Evolutionary conservation across 1,140 invertebrate species (phyloP).

Genomic region (Plutomurus gul): DNA sequence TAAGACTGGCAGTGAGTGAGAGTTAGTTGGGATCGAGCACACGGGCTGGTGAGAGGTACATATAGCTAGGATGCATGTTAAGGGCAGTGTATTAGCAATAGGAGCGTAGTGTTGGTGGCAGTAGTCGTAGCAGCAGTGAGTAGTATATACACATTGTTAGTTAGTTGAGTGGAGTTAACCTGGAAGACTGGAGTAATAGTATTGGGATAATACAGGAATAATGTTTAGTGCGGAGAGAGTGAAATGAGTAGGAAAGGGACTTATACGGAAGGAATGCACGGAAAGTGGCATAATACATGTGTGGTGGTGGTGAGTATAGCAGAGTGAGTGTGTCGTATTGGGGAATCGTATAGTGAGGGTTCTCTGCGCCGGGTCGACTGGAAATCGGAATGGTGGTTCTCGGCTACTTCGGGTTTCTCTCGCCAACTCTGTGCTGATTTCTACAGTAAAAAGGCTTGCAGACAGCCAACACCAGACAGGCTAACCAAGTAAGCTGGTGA

Average conservation of each 20-base stretch:
- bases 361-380: conserved; percentile 20
- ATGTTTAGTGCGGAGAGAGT: neutral
- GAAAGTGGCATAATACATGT: neutral
- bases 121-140: too few relatives aligned
- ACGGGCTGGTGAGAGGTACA: too few relatives aligned
- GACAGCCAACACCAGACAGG: neutral
- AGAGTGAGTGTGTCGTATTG: neutral
- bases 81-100: too few relatives aligned
- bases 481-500: neutral
- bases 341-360: neutral
- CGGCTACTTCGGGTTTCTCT: neutral
- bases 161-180: neutral
- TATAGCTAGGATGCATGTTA: too few relatives aligned
- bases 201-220: neutral
- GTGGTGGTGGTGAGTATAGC: neutral
- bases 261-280: neutral
- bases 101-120: too few relatives aligned
- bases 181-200: neutral
- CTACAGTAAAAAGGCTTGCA: neutral
- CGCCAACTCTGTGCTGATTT: neutral
- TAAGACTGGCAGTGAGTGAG: too few relatives aligned
- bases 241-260: neutral
- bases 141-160: neutral
- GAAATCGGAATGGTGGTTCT: conserved; percentile 23
- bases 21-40: too few relatives aligned